phyloP scores from a whole-genome alignment of 2,888 invertebrate genomes.

The Amphipoea lucens region DNA sequence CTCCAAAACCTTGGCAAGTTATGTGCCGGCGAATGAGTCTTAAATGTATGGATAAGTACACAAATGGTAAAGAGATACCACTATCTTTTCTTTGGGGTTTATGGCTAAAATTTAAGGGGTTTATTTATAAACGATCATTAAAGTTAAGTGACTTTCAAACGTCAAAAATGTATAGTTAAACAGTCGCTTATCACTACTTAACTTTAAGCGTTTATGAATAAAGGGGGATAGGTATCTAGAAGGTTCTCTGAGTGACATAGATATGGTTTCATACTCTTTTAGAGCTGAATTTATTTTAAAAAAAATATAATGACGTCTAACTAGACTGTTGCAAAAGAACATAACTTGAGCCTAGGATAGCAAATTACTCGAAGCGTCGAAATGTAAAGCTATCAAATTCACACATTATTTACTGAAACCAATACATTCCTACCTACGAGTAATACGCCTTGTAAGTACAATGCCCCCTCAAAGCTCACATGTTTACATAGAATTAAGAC shows the following conservation, averaged over 20 bases:
- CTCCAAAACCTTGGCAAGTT: background rate
- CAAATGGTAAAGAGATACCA: background rate
- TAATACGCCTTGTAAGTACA: conserved; percentile 19
- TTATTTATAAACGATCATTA: no score
- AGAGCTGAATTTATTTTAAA: background rate
- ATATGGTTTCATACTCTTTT: background rate
- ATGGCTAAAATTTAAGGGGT: background rate
- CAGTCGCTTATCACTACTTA: no score
- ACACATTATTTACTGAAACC: conserved; percentile 2
- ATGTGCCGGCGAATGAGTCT: background rate
- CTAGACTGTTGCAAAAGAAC: no score
- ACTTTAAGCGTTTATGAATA: no score
- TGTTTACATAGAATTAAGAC: conserved; percentile 58
- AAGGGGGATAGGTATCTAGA: background rate
- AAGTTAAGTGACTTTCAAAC: no score
- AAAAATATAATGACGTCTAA: background rate
- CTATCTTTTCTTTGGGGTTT: background rate
- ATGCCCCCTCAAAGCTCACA: conserved; percentile 26
- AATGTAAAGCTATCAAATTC: background rate
- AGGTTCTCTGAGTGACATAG: no score
- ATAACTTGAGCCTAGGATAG: background rate
- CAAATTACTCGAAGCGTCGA: conserved; percentile 4
- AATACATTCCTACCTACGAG: background rate
- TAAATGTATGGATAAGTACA: background rate
- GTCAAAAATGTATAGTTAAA: no score